Base-by-base conservation (phyloP, 2,888 invertebrate genomes). In the Sphecodes monilicornis region DNA sequence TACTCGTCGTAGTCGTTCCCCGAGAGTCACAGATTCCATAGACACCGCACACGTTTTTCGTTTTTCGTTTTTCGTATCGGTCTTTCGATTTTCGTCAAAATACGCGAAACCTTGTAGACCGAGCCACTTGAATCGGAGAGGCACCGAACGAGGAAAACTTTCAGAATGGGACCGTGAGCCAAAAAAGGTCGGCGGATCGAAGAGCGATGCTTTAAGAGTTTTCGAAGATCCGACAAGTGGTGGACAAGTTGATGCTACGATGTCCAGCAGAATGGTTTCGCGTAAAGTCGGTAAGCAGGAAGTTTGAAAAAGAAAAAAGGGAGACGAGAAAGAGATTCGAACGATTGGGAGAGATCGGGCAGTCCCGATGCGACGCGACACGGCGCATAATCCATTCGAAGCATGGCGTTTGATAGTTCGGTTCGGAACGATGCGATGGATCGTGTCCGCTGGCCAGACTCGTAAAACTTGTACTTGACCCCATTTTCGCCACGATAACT, bases 381-480 rank as follows among this genome's bases (percentile, higher is more conserved):
- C 8, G 18, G 10, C 54, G 10, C 22, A 16, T 8, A 50, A 76
- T 39, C 39, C 75, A 41, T 81, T 72, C 43, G 32, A 69, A 68
- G 22, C 29, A 18, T 41, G 57, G 18, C 60, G 29, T 46, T 70
- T 41, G 32, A 75, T 29, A 26, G 50, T 16, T n/a, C 29, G 50
- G 29, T 10, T n/a, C 32, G 1, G n/a, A 72, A 36, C 32, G 60
- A 69, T 54, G n/a, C 78, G 32, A 57, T 70, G 66, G 41, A n/a
- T n/a, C 80, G 60, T 57, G 80, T 39, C 76, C 57, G 69, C 76
- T 11, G 74, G 29, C 70, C n/a, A 50, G 69, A 50, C 83, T 85
- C 80, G 78, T 80, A 86, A 86, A 87, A 86, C 86, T 82, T 86
- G 86, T 86, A 83, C 86, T 86, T 83, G 86, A 86, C 86, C 82